phyloP scores from a whole-genome alignment of 2,888 invertebrate species.

The Drosophila demipolita region DNA sequence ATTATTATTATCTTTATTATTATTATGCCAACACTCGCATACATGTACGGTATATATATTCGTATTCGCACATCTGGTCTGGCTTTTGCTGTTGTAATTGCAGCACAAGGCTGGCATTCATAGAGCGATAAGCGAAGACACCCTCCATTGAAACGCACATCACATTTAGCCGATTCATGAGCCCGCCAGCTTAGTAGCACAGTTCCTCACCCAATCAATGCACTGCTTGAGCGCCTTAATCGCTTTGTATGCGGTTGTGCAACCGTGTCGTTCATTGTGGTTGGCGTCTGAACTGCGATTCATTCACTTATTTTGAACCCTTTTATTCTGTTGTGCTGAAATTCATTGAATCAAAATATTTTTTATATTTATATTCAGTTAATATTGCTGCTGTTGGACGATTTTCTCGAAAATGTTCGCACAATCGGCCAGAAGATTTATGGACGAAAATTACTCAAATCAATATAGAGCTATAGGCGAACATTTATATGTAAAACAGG shows the following conservation, averaged over 20 bases:
- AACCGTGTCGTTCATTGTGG: neutral
- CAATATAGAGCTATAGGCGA: no score
- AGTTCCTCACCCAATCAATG: neutral
- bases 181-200: neutral
- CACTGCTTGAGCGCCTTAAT: neutral
- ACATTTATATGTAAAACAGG: no score
- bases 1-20: conserved; percentile 63
- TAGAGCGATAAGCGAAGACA: conserved; percentile 12
- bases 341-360: no score
- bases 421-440: no score
- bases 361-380: no score
- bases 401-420: no score
- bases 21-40: conserved; percentile 40
- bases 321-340: neutral
- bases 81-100: conserved; percentile 50
- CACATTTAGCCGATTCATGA: neutral
- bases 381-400: no score
- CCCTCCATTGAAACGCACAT: neutral
- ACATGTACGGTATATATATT: neutral
- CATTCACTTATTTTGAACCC: neutral
- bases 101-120: conserved; percentile 26
- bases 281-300: neutral
- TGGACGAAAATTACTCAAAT: no score
- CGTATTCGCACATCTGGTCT: conserved; percentile 13
- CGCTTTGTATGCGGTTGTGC: neutral